Base-by-base conservation (phyloP, 2,797 vertebrate genomes). In the Petrocephalus sullivani region DNA sequence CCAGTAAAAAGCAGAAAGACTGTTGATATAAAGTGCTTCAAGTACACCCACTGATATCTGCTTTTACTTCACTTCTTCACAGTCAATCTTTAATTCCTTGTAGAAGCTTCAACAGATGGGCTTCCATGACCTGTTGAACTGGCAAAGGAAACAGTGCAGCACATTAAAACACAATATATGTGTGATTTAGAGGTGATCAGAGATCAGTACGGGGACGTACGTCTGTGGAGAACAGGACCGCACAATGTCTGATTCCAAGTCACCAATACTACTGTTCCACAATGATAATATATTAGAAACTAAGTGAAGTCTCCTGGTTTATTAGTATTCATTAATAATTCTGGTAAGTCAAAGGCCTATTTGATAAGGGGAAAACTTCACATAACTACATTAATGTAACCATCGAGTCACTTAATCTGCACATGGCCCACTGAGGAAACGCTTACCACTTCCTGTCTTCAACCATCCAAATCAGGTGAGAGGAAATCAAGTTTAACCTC, bases 71-170 rank as follows among this genome's bases (percentile, higher is more conserved):
- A 53, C 0, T 16, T 87, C 56, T 64, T 75, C 33, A 53, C 21
- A 82, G 87, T 96, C 95, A 99, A 90, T 99, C 98, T 94, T 97
- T 97, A 94, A 99, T 97, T 87, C 95, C 98, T 91, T 99, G 98
- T 91, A 99, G 96, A 51, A 99, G 94, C 93, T 96, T 97, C 91
- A 99, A 91, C 89, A 99, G 93, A 91, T 99, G 98, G 41, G 97
- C 96, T 91, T 99, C 98, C 93, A 99, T 99, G 91, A 98, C 98
- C 96, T 99, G 98, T 96, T 99, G 98, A 94, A 99, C 98, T 99
- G 28, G 58, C 49, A 14, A 23, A 90, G 87, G 91, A 58, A 88
- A 2, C 60, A 86, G 57, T 16, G 49, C 53, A 53, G 9, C 51
- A 49, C 41, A 46, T 67, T 53, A 85, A 85, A 49, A 71, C 10